Conservation (phyloP, 2,797 vertebrate genomes). For the Microhierax caerulescens region DNA sequence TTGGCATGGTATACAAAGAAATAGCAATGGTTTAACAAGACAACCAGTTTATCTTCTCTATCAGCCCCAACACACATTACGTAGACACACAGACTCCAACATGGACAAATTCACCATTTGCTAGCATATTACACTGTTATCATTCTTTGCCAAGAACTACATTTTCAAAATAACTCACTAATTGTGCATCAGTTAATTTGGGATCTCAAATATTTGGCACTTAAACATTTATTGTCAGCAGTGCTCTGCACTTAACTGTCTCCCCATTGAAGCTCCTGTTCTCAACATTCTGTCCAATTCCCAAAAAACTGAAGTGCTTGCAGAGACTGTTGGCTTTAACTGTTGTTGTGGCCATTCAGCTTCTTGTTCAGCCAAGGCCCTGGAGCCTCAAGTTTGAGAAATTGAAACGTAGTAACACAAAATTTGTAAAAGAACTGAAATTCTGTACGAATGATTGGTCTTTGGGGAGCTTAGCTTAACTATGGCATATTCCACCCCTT, state of each 20-base stretch:
- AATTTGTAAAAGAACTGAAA: neutral
- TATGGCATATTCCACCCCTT: neutral
- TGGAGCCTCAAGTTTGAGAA: neutral
- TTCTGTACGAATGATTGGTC: neutral
- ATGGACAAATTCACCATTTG: neutral
- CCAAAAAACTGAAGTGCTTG: neutral
- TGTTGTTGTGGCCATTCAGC: neutral
- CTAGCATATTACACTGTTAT: neutral
- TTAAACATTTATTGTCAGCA: neutral
- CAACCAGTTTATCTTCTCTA: neutral
- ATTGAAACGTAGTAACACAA: neutral
- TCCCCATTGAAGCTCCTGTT: neutral
- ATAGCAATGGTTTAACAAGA: neutral
- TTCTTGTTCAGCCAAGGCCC: neutral
- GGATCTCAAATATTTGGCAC: neutral
- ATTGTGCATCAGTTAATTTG: neutral
- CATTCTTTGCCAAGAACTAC: neutral
- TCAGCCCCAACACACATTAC: neutral
- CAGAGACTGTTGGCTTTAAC: neutral
- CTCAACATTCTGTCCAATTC: neutral
- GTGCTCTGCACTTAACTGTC: neutral
- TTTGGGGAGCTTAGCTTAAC: neutral
- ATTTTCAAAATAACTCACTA: neutral
- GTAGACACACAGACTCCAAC: neutral
- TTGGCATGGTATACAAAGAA: neutral